Percentiles rank a stretch among this genome's conserved stretches.
phyloP scores from a whole-genome alignment of 2,113 vertebrate genomes.

The Menura novaehollandiae region DNA sequence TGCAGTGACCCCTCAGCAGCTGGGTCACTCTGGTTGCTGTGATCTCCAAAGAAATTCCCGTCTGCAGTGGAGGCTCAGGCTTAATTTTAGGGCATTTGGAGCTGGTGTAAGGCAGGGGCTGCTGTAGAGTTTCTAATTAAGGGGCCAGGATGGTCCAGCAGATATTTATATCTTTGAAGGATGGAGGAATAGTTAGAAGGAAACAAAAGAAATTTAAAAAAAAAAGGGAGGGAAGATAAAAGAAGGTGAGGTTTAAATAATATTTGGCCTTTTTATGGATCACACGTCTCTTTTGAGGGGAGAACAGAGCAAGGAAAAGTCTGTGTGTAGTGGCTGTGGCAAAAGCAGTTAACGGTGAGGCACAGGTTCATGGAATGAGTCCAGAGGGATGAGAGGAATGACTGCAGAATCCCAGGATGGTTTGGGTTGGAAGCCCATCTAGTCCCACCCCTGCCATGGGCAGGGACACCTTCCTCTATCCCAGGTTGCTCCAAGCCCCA shows the following conservation, averaged over 20 bases:
- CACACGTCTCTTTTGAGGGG: rapidly evolving
- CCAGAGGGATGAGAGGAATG: not conserved
- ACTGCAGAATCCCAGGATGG: not conserved
- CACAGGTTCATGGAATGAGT: not conserved
- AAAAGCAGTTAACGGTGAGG: not conserved
- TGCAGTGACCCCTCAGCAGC: not conserved
- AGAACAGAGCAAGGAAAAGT: not conserved
- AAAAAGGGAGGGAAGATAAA: not conserved
- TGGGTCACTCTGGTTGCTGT: not conserved
- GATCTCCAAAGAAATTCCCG: not conserved
- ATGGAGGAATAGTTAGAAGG: rapidly evolving
- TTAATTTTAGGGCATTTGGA: not conserved
- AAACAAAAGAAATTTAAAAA: not conserved
- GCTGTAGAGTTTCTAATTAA: not conserved
- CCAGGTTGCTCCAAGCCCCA: rapidly evolving
- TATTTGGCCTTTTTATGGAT: not conserved
- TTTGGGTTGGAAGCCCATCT: not conserved
- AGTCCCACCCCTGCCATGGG: too few species aligned
- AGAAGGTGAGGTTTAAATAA: not conserved
- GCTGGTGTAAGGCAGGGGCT: rapidly evolving
- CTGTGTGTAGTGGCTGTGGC: not conserved
- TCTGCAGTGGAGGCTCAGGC: rapidly evolving
- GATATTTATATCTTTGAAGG: rapidly evolving
- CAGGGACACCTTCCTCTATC: rapidly evolving
- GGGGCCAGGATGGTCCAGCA: not conserved